Percentiles rank a stretch among this genome's conserved stretches.
Evolutionary conservation across 2,113 vertebrate genomes (phyloP).

Genomic region (Corydoras maculifer): DNA sequence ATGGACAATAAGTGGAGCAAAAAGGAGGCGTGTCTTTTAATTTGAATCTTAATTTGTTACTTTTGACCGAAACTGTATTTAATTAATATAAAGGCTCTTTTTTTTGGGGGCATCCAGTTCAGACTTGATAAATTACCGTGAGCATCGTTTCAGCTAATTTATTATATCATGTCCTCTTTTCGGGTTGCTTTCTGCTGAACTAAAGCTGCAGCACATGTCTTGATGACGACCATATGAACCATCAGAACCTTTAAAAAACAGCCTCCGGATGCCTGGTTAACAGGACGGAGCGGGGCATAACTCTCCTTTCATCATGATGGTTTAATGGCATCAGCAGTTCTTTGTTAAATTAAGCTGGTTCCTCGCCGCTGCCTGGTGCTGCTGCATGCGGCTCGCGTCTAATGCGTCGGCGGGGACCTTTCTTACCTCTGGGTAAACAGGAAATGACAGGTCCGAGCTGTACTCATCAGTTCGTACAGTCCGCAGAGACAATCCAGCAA

Average conservation of each 20-base stretch:
- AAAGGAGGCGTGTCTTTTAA: too few relatives aligned
- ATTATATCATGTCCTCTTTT: too few relatives aligned
- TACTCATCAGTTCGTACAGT: slow-evolving; percentile 16
- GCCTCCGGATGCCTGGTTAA: not conserved
- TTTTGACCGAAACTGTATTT: too few relatives aligned
- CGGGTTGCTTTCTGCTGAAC: too few relatives aligned
- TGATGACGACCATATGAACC: not conserved
- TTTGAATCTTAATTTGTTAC: too few relatives aligned
- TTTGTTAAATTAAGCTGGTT: slow-evolving; percentile 50
- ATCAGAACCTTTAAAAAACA: not conserved
- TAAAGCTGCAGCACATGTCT: not conserved
- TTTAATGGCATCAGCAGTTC: slow-evolving; percentile 53
- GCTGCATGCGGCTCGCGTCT: slow-evolving; percentile 49
- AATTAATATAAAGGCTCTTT: too few relatives aligned
- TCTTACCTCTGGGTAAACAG: slow-evolving; percentile 40
- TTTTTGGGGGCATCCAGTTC: too few relatives aligned
- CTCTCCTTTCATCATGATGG: slow-evolving; percentile 23
- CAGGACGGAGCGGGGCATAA: slow-evolving; percentile 38
- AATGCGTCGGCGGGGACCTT: slow-evolving; percentile 42
- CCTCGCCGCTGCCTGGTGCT: slow-evolving; percentile 38
- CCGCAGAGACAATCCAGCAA: slow-evolving; percentile 17
- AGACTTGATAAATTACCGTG: too few relatives aligned
- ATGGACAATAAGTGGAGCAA: too few relatives aligned
- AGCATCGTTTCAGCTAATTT: too few relatives aligned
- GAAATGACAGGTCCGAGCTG: slow-evolving; percentile 33